phyloP scores from a whole-genome alignment of 2,888 invertebrate species.

The Orchesellides sinensis region DNA sequence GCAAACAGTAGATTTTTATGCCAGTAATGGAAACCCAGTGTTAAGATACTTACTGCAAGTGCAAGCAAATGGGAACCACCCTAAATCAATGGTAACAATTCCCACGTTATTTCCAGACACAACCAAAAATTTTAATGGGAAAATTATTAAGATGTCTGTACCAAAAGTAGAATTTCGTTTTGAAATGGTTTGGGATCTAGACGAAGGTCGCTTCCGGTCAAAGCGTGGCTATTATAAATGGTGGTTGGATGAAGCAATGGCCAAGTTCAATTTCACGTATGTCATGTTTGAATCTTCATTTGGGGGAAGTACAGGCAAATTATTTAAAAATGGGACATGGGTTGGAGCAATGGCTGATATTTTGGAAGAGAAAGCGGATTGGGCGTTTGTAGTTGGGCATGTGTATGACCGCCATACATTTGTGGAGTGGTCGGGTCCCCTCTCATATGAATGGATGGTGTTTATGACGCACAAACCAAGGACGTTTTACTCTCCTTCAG shows the following conservation, averaged over 20 bases:
- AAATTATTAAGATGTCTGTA: conserved; percentile 28
- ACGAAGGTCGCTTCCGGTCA: background rate
- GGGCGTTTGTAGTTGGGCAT: conserved; percentile 31
- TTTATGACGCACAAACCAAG: conserved; percentile 42
- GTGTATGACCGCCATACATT: conserved; percentile 30
- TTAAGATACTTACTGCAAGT: background rate
- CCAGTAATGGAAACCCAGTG: conserved; percentile 10
- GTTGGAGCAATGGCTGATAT: conserved; percentile 37
- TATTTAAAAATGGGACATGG: conserved; percentile 45
- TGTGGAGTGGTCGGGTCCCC: conserved; percentile 26
- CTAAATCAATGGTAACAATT: background rate
- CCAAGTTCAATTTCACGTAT: conserved; percentile 34
- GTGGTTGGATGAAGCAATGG: conserved; percentile 46
- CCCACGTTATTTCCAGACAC: conserved; percentile 43
- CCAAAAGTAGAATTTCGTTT: conserved; percentile 43
- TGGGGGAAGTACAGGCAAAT: conserved; percentile 36
- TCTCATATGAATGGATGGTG: conserved; percentile 45
- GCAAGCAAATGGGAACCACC: background rate
- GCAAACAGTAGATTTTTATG: conserved; percentile 28
- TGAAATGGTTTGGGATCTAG: conserved; percentile 28
- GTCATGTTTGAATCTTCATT: conserved; percentile 22
- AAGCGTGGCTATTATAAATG: conserved; percentile 38
- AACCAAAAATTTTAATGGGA: conserved; percentile 39
- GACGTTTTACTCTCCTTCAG: conserved; percentile 7
- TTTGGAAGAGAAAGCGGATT: conserved; percentile 25